phyloP scores from a whole-genome alignment of 2,888 invertebrate species.

The Ornithoptera alexandrae region DNA sequence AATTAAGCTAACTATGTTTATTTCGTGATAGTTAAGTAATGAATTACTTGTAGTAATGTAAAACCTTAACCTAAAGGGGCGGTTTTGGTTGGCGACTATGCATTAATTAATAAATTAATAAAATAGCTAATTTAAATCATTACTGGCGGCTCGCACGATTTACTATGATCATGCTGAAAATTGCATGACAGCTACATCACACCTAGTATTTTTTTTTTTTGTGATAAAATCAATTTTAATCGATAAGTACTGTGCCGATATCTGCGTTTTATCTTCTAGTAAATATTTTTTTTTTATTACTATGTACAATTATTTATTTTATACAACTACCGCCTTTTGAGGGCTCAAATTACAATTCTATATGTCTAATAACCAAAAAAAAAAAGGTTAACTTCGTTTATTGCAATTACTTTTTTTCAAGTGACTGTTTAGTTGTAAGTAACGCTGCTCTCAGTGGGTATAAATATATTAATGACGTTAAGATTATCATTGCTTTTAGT shows the following conservation, averaged over 20 bases:
- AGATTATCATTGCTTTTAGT: constrained; percentile 45
- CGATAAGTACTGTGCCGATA: constrained; percentile 39
- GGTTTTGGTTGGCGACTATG: constrained; percentile 64
- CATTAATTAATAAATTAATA: constrained; percentile 39
- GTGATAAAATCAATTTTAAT: constrained; percentile 50
- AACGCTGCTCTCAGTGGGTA: constrained; percentile 47
- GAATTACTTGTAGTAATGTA: constrained; percentile 63
- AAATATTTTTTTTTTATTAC: constrained; percentile 33
- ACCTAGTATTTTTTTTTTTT: constrained; percentile 41
- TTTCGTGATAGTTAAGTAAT: constrained; percentile 76
- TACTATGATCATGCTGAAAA: constrained; percentile 37
- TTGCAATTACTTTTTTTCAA: constrained; percentile 50
- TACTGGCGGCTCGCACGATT: constrained; percentile 54
- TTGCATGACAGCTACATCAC: constrained; percentile 60
- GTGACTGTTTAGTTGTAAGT: constrained; percentile 63
- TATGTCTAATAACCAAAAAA: constrained; percentile 57
- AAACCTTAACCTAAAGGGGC: constrained; percentile 57
- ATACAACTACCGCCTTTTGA: constrained; percentile 45
- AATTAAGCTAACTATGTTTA: constrained; percentile 68
- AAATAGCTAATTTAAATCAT: constrained; percentile 43
- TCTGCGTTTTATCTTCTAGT: constrained; percentile 33
- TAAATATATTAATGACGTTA: constrained; percentile 38
- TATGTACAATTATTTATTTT: constrained; percentile 37
- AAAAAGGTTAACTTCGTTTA: constrained; percentile 38
- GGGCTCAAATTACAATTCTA: constrained; percentile 58